These are phyloP conservation scores for Potorous gilbertii DNA, from an alignment of 2,797 vertebrate species.

Conservation along the genomic window DNA sequence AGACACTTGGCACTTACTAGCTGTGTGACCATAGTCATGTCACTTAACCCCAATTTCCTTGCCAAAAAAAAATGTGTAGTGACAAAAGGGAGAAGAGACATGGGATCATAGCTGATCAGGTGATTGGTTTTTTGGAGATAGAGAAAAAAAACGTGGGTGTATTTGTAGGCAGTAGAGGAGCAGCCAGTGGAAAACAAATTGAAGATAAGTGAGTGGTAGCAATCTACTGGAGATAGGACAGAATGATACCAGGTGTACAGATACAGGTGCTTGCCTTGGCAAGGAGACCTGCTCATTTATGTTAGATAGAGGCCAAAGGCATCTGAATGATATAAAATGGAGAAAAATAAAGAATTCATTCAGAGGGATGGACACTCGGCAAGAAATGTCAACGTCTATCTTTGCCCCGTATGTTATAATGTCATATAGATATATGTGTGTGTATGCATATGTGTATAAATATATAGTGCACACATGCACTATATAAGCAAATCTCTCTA, in stretches of 20 bases:
- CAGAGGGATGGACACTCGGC: neutral
- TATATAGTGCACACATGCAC: too few species aligned
- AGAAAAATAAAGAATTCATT: neutral
- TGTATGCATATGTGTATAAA: too few species aligned
- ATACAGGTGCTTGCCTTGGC: neutral
- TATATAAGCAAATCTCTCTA: too few species aligned
- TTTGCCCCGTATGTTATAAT: neutral
- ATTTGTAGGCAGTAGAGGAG: neutral
- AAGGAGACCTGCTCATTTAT: neutral
- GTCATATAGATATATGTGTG: too few species aligned
- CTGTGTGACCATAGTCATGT: too few species aligned
- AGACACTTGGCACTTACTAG: too few species aligned
- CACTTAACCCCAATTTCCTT: too few species aligned
- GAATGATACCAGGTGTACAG: neutral
- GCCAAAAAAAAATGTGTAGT: neutral
- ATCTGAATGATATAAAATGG: neutral
- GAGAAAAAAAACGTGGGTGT: neutral
- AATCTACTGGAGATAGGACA: neutral
- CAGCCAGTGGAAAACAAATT: neutral
- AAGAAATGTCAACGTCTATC: neutral
- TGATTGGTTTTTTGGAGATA: neutral
- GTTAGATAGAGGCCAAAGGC: neutral
- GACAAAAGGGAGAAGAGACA: neutral
- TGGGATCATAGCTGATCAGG: neutral
- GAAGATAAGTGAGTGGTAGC: neutral